A percentile compares a stretch with the other conserved stretches of the same genome.
These are phyloP conservation scores for Drosophila limbata DNA, from an alignment of 2,888 invertebrate genomes.

Conservation along the genomic window DNA sequence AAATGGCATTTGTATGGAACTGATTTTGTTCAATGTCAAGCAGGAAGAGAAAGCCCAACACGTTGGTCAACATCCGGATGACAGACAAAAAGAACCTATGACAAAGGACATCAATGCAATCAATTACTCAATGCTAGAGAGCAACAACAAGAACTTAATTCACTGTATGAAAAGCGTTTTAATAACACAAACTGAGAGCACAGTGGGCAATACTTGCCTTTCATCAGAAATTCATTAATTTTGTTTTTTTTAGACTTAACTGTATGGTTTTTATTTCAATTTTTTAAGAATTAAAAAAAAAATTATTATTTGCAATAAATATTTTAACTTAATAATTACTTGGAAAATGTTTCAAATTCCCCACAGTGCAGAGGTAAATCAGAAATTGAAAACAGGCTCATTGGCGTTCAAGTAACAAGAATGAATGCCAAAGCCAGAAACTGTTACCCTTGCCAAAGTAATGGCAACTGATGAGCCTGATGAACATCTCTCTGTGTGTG, in stretches of 20 bases:
- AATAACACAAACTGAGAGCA: constrained; percentile 51
- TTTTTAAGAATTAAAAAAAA: too few species aligned
- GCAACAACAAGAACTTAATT: constrained; percentile 57
- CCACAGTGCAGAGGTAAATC: constrained; percentile 11
- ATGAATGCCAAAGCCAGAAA: constrained; percentile 35
- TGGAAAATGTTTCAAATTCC: neutral
- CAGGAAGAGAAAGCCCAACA: neutral
- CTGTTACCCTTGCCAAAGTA: constrained; percentile 8
- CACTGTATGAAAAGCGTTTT: constrained; percentile 57
- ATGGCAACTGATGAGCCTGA: constrained; percentile 17
- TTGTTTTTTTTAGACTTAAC: too few species aligned
- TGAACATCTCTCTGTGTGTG: constrained; percentile 3
- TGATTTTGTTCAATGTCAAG: constrained; percentile 27
- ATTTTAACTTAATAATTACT: too few species aligned
- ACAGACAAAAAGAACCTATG: constrained; percentile 2
- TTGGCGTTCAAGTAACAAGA: constrained; percentile 24
- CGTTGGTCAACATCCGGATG: constrained; percentile 16
- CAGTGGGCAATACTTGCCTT: too few species aligned
- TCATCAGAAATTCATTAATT: too few species aligned
- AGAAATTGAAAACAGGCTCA: constrained; percentile 44
- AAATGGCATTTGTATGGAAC: constrained; percentile 25
- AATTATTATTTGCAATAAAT: too few species aligned
- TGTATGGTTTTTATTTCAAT: too few species aligned
- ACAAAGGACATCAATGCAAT: constrained; percentile 37
- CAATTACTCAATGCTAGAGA: constrained; percentile 28